Evolutionary conservation across 1,140 invertebrate genomes (phyloP).

Genomic region (Sinella curviseta): DNA sequence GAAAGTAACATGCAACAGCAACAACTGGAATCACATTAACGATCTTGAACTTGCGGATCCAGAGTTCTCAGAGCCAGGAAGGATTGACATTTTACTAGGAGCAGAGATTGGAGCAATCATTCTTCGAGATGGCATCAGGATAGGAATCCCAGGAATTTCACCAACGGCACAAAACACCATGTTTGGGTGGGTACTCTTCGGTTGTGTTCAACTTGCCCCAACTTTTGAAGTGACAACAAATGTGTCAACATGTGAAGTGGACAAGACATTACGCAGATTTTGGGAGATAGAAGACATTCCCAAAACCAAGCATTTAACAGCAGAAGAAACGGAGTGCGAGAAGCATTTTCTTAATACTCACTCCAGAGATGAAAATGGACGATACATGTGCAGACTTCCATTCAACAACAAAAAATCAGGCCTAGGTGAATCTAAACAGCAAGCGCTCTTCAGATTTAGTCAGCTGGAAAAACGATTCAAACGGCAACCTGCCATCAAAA

Average conservation of each 20-base stretch:
- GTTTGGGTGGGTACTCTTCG: conserved; percentile 15
- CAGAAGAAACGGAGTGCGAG: not conserved
- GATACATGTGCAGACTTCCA: not conserved
- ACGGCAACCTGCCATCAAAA: not conserved
- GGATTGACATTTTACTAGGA: conserved; percentile 3
- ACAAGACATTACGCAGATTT: not conserved
- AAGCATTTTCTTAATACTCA: not conserved
- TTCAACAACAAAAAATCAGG: not conserved
- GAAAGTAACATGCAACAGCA: not conserved
- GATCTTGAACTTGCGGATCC: conserved; percentile 1
- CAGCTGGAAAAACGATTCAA: not conserved
- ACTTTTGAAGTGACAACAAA: not conserved
- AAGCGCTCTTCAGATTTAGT: not conserved
- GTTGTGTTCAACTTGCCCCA: not conserved
- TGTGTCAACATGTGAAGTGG: not conserved
- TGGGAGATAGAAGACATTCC: conserved; percentile 10
- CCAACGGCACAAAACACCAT: conserved; percentile 1
- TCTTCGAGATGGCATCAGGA: not conserved
- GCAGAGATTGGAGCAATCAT: not conserved
- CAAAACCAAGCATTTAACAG: not conserved
- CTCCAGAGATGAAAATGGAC: not conserved
- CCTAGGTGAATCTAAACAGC: not conserved
- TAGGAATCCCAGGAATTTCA: not conserved
- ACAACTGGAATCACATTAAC: not conserved
- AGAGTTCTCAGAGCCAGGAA: not conserved